Evolutionary conservation across 2,113 vertebrate species (phyloP).

Genomic region (Shinisaurus crocodilurus): DNA sequence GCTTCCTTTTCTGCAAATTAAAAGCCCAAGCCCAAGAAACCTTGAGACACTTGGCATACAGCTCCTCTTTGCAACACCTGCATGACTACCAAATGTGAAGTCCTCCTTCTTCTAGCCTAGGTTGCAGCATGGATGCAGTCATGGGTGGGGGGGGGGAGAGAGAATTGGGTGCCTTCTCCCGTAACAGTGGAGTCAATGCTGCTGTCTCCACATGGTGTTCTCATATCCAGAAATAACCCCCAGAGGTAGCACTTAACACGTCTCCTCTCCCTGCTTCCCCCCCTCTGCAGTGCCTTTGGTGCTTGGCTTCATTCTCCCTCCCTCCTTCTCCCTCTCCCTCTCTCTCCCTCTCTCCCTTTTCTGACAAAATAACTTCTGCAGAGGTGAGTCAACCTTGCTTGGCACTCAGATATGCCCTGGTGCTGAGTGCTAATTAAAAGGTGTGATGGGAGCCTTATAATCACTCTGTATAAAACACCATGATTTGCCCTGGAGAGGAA

Average conservation of each 20-base stretch:
- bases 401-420: not conserved
- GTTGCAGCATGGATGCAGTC: fast-evolving
- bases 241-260: slow-evolving; percentile 39
- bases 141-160: not conserved
- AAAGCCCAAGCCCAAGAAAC: not conserved
- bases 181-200: not conserved
- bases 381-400: slow-evolving; percentile 37
- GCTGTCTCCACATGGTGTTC: slow-evolving; percentile 11
- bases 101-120: not conserved
- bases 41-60: not conserved
- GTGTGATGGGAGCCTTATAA: slow-evolving; percentile 17
- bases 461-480: slow-evolving; percentile 4
- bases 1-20: not conserved
- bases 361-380: slow-evolving; percentile 18
- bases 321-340: not conserved
- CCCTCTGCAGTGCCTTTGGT: not conserved
- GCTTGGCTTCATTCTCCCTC: not conserved
- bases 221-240: slow-evolving; percentile 33
- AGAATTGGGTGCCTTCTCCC: not conserved
- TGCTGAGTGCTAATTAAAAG: slow-evolving; percentile 1
- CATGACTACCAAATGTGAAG: not conserved
- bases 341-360: not conserved
- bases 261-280: slow-evolving; percentile 1
- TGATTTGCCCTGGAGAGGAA: not conserved
- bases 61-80: not conserved